Conservation (phyloP, 2,888 invertebrate species). For the Prosopocoilus inquinatus region DNA sequence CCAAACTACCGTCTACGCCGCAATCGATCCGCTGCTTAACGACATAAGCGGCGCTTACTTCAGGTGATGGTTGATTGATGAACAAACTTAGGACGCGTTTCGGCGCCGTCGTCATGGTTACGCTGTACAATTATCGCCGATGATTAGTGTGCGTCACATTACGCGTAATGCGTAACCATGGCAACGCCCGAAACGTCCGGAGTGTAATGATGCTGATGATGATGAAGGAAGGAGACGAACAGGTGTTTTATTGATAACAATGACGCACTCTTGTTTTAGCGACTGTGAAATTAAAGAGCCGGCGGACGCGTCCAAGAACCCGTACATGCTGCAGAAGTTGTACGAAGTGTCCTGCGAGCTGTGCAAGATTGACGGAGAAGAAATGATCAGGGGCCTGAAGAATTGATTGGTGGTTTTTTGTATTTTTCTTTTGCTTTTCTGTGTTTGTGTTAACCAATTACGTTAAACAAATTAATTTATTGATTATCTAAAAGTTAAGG, state of each 20-base stretch:
- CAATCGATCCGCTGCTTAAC: slow-evolving; percentile 61
- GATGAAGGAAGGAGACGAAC: background rate
- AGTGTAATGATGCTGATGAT: too few species aligned
- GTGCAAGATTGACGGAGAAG: slow-evolving; percentile 32
- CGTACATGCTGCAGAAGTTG: slow-evolving; percentile 39
- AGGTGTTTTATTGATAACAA: slow-evolving; percentile 11
- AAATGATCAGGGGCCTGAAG: slow-evolving; percentile 3
- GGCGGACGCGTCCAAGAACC: slow-evolving; percentile 41
- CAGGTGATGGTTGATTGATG: too few species aligned
- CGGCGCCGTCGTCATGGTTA: too few species aligned
- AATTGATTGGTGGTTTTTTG: background rate
- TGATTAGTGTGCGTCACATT: too few species aligned
- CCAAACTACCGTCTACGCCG: slow-evolving; percentile 64
- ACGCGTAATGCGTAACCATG: too few species aligned
- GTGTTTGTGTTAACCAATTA: background rate
- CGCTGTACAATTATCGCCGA: too few species aligned
- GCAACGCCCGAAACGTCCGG: too few species aligned
- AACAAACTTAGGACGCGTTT: too few species aligned
- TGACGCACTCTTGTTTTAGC: slow-evolving; percentile 34
- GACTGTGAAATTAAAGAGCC: slow-evolving; percentile 49
- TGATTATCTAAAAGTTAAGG: background rate
- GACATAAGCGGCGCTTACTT: slow-evolving; percentile 65
- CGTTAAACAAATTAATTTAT: background rate
- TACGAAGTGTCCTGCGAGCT: slow-evolving; percentile 45
- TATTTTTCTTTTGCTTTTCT: background rate